Base-by-base conservation (phyloP, 2,113 vertebrate genomes). In the Trinectes maculatus region DNA sequence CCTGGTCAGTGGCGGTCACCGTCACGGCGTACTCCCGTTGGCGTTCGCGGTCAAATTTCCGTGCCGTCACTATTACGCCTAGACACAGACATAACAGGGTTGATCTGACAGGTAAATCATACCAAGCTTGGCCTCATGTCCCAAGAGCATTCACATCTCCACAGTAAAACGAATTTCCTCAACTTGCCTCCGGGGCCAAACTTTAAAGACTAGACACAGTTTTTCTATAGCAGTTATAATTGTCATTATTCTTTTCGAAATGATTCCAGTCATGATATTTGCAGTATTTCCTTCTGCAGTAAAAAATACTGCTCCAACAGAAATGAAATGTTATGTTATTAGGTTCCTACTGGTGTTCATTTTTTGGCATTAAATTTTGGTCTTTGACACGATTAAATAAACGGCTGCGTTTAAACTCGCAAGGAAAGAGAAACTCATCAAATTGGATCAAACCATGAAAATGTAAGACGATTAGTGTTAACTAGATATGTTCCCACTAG, bases 1-100 rank as follows among this genome's bases (percentile, higher is more conserved):
- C 94, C 89, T 94, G 94, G 89, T 97, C 96, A 4, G 95, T 96
- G 59, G 94, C 95, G 0, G 94, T 96, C 77, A 96, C 94, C 3
- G 94, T 95, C 77, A 96, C 82, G 0, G 94, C 93, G 24, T 95
- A 95, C 79, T 97, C 95, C 62, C 92, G 91, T 64, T 96, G 95
- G 3, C 90, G 93, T 79, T 97, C 95, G 7, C 95, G 92, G 85
- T 97, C 95, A 84, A 96, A 96, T 71, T 92, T 92, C 77, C 93
- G 92, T 52, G 91, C 72, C 7, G 95, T 96, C 68, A 93, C 92
- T 52, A 96, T 91, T 55, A 92, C 81, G 65, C 95, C 95, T 96
- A 63, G 47, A 73, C 15, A 66, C 9, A 9, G 4, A 68, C 18
- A 83, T 16, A 60, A 65, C n/a, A 9, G 75, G 19, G 46, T 19